Base-by-base conservation (phyloP, 2,888 invertebrate genomes). In the Euplexia lucipara region DNA sequence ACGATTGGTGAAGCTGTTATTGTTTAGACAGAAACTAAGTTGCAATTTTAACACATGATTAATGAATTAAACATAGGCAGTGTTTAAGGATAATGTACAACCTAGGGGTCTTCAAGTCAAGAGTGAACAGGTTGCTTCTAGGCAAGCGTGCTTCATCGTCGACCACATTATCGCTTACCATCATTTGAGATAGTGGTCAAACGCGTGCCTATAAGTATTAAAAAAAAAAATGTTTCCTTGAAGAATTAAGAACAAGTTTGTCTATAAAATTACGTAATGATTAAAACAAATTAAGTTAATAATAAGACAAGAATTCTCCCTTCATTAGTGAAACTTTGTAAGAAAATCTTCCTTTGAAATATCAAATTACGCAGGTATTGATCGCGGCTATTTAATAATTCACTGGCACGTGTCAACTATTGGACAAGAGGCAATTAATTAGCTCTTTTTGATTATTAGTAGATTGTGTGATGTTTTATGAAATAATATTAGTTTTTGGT, bases 241-340 rank as follows among this genome's bases (percentile, higher is more conserved):
- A 59, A 59, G 18, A 75, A 70, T 41, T 56, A 45, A n/a, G n/a
- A n/a, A 14, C 7, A 70, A 60, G 45, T 18, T 39, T 5, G 6
- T 47, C 26, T 16, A 16, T 48, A 52, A 35, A 61, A 76, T 65
- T 48, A 52, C 30, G 35, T 44, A 62, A 70, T 60, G 18, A 56
- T 59, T 65, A 16, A 14, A 65, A 61, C 35, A 59, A 66, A 45
- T 45, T 41, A 65, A 71, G 44, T 54, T 45, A 70, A 58, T 63
- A 58, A 60, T 49, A 35, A 48, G 42, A 64, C 41, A 37, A 54
- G 34, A 51, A 42, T 6, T 60, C 49, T 60, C 12, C 18, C 45
- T 62, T 76, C 59, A 53, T 71, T 66, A 77, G 16, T 20, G 10
- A 52, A 75, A 59, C 37, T 77, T 62, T 39, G 48, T 20, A 39